Conservation (phyloP, 2,797 vertebrate genomes). For the Chaetophractus vellerosus region DNA sequence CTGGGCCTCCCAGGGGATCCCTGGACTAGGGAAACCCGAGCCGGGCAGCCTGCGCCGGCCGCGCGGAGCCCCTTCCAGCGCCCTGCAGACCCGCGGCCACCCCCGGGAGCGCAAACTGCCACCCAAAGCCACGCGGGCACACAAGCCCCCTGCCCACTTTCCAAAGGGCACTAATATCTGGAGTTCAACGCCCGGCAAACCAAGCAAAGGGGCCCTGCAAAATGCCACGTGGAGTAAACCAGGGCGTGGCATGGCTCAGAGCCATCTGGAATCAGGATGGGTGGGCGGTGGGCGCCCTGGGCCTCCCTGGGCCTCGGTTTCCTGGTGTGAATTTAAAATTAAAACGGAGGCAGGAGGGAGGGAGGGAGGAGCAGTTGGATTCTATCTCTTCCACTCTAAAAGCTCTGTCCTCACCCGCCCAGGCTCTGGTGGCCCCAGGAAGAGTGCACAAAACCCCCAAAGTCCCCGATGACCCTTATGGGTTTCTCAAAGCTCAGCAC, state of each 20-base stretch:
- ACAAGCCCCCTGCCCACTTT: neutral
- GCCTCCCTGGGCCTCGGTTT: neutral
- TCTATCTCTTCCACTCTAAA: neutral
- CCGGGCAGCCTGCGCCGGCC: neutral
- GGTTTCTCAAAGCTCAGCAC: neutral
- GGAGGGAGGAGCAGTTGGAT: neutral
- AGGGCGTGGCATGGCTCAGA: fast-evolving
- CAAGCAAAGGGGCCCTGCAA: fast-evolving
- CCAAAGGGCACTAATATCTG: fast-evolving
- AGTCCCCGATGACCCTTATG: neutral
- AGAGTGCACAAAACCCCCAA: neutral
- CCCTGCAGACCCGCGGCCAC: neutral
- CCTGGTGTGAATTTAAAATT: neutral
- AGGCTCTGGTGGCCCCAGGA: neutral
- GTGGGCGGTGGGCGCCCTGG: fast-evolving
- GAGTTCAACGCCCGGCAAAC: too few relatives aligned
- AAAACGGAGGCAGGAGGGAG: neutral
- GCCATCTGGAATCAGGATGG: fast-evolving
- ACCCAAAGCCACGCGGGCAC: neutral
- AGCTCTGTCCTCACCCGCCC: neutral
- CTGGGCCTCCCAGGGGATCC: constrained; percentile 36
- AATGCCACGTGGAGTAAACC: fast-evolving
- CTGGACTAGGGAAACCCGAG: constrained; percentile 52
- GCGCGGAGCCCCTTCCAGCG: neutral
- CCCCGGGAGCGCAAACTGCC: fast-evolving